These are phyloP conservation scores for Arenaria interpres DNA, from an alignment of 2,113 vertebrate species.

Conservation along the genomic window DNA sequence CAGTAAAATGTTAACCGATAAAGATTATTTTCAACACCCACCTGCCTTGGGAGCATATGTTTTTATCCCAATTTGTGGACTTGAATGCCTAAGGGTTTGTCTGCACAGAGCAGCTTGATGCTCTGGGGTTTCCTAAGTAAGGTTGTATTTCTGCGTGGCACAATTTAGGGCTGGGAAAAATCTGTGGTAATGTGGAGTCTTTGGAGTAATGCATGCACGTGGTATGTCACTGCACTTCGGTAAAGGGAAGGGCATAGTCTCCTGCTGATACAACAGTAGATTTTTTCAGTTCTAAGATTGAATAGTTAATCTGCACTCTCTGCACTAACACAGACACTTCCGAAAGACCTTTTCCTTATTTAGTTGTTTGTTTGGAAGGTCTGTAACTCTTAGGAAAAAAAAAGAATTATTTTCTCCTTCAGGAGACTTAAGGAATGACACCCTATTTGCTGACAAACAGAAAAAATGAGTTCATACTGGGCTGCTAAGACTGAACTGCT, in stretches of 20 bases:
- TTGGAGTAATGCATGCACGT: not conserved
- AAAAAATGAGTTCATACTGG: not conserved
- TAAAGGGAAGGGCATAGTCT: not conserved
- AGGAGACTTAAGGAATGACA: not conserved
- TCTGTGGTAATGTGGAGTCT: not conserved
- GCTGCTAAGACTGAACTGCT: not conserved
- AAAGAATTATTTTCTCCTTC: not conserved
- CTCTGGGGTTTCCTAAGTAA: not conserved
- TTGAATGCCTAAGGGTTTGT: not conserved
- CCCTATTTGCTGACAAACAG: not conserved
- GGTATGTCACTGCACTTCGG: fast-evolving
- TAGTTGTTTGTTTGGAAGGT: not conserved
- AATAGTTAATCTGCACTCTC: not conserved
- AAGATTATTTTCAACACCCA: not conserved
- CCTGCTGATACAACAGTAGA: not conserved
- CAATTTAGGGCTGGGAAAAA: not conserved
- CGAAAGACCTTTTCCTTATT: not conserved
- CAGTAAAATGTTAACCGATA: not conserved
- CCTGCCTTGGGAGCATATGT: not conserved
- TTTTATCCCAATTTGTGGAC: not conserved
- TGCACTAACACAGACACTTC: not conserved
- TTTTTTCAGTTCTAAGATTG: not conserved
- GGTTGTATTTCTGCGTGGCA: not conserved
- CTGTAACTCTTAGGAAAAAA: not conserved
- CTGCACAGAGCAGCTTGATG: not conserved